phyloP scores from a whole-genome alignment of 2,888 invertebrate species.

The Acleris cristana region DNA sequence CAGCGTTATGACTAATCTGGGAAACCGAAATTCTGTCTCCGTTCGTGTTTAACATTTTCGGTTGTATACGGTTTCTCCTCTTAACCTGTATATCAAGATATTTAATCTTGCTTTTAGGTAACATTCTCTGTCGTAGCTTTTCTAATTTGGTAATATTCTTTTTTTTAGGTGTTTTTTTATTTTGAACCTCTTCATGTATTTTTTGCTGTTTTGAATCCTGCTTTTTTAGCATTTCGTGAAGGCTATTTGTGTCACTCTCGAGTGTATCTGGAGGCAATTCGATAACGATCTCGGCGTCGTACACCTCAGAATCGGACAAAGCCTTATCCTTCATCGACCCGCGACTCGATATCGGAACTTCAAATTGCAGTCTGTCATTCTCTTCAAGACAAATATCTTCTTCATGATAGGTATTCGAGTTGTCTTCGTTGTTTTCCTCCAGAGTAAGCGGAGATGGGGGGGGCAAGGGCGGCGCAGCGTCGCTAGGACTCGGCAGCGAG shows the following conservation, averaged over 20 bases:
- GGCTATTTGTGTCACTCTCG: constrained; percentile 16
- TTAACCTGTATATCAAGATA: constrained; percentile 39
- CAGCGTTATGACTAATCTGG: constrained; percentile 55
- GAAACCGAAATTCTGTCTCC: constrained; percentile 43
- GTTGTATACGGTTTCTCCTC: constrained; percentile 44
- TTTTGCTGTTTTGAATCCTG: constrained; percentile 3
- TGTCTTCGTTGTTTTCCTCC: not conserved
- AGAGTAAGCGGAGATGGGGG: not conserved
- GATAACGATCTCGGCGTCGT: constrained; percentile 21
- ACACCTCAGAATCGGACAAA: constrained; percentile 22
- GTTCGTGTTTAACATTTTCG: constrained; percentile 41
- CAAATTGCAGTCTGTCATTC: constrained; percentile 23
- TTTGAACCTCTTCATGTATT: constrained; percentile 3
- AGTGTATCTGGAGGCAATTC: constrained; percentile 21
- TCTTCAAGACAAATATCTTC: constrained; percentile 4
- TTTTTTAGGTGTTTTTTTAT: constrained; percentile 42
- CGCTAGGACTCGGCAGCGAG: too few species aligned
- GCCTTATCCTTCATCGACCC: constrained; percentile 1
- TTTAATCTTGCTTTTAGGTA: constrained; percentile 65
- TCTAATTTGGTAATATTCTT: constrained; percentile 60
- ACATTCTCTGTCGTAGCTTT: constrained; percentile 56
- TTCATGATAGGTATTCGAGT: constrained; percentile 1
- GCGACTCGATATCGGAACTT: constrained; percentile 9
- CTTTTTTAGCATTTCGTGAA: constrained; percentile 19
- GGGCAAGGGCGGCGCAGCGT: not conserved